Percentiles rank a stretch among this genome's conserved stretches.
These are phyloP conservation scores for Lagopus leucura DNA, from an alignment of 2,113 vertebrate species.

Conservation along the genomic window DNA sequence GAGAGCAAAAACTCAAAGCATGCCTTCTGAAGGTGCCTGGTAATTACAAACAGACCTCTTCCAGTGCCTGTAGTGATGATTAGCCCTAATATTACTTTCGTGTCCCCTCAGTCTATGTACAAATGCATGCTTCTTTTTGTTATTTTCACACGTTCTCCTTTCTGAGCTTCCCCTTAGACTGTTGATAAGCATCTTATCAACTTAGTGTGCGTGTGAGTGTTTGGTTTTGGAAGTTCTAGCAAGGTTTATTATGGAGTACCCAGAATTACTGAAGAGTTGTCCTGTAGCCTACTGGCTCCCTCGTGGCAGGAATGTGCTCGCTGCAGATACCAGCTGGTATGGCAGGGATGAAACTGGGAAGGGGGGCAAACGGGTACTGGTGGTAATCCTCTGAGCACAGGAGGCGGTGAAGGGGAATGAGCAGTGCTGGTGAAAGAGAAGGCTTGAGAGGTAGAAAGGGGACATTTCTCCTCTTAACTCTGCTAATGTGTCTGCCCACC, in stretches of 20 bases:
- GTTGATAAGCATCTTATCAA: background rate
- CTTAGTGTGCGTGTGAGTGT: background rate
- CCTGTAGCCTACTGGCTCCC: background rate
- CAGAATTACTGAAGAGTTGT: background rate
- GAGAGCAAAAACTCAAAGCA: background rate
- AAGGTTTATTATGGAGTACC: background rate
- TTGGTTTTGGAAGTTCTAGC: background rate
- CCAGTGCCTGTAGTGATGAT: background rate
- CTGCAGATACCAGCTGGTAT: background rate
- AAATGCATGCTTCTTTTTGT: background rate
- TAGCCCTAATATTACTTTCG: rapidly evolving
- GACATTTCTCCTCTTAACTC: background rate
- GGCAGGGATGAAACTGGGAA: background rate
- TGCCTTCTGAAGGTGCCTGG: background rate
- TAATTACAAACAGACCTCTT: background rate
- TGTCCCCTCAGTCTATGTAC: background rate
- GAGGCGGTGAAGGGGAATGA: background rate
- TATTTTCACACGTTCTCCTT: background rate
- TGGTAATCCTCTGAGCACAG: background rate
- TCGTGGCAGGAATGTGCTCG: background rate
- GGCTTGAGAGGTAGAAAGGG: background rate
- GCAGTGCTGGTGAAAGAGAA: background rate
- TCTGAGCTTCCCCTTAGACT: background rate
- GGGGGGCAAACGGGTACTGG: background rate
- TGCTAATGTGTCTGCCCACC: background rate